phyloP scores from a whole-genome alignment of 2,888 invertebrate genomes.

The Leptinotarsa rubiginosa region DNA sequence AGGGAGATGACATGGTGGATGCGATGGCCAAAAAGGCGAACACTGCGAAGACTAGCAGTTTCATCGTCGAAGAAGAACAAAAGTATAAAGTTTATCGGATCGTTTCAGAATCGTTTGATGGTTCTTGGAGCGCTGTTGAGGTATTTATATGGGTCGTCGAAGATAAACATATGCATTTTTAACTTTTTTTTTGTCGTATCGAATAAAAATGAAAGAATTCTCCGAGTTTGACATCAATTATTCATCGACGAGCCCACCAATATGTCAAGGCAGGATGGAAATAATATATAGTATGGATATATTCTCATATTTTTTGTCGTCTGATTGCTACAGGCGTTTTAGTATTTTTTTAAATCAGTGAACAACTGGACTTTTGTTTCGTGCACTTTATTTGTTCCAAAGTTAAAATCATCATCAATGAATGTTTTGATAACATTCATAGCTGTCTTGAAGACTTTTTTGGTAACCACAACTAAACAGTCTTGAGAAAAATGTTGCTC shows the following conservation, averaged over 20 bases:
- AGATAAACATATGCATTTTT: slow-evolving; percentile 4
- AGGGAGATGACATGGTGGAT: too few relatives aligned
- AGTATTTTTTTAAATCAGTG: too few relatives aligned
- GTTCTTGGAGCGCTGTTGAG: neutral
- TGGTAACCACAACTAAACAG: too few relatives aligned
- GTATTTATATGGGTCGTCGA: neutral
- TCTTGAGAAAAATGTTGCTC: too few relatives aligned
- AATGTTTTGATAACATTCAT: too few relatives aligned
- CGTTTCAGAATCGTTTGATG: neutral
- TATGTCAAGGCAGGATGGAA: neutral
- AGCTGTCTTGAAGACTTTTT: too few relatives aligned
- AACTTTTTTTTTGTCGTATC: neutral
- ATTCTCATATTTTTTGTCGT: neutral
- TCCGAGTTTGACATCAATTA: neutral
- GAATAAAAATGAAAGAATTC: slow-evolving; percentile 3
- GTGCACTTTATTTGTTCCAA: too few relatives aligned
- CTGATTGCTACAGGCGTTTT: too few relatives aligned
- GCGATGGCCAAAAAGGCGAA: slow-evolving; percentile 45
- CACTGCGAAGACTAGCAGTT: slow-evolving; percentile 45
- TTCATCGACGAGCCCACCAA: neutral
- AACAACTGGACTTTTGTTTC: too few relatives aligned
- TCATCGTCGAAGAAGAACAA: slow-evolving; percentile 41
- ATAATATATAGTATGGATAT: neutral
- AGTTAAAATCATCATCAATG: too few relatives aligned
- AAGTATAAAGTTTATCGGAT: neutral